Conservation (phyloP, 2,797 vertebrate genomes). For the Pseudomugil gertrudae region DNA sequence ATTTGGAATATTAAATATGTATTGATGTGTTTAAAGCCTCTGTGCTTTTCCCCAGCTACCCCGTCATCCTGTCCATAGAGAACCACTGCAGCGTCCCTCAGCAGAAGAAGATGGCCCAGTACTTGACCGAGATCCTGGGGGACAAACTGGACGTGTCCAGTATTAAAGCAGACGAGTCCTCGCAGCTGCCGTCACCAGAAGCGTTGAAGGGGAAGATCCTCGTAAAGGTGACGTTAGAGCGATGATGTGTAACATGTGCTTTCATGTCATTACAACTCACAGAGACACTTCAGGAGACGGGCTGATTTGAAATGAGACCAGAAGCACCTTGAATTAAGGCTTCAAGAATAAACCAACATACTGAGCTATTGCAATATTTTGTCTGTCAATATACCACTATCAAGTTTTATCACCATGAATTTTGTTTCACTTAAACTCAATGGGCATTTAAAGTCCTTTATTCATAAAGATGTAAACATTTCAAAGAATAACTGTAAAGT, state of each 20-base stretch:
- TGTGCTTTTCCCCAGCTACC: conserved; percentile 82
- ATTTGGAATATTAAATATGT: background rate
- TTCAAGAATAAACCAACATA: too few relatives aligned
- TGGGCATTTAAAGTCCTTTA: too few relatives aligned
- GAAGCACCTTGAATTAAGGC: too few relatives aligned
- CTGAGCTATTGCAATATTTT: too few relatives aligned
- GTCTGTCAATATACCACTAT: too few relatives aligned
- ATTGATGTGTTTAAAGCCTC: background rate
- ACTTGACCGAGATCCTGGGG: conserved; percentile 89
- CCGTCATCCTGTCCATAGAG: conserved; percentile 96
- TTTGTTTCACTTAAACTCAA: too few relatives aligned
- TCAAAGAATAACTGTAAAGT: too few relatives aligned
- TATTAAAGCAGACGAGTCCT: conserved; percentile 81
- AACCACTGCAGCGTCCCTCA: conserved; percentile 97
- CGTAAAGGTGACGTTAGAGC: conserved; percentile 87
- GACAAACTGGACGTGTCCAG: conserved; percentile 92
- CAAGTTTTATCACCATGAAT: too few relatives aligned
- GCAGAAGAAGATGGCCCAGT: conserved; percentile 99
- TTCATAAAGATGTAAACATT: too few relatives aligned
- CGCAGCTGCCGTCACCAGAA: conserved; percentile 90
- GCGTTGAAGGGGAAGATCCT: conserved; percentile 92
- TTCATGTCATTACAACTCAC: too few relatives aligned
- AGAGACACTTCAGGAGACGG: too few relatives aligned
- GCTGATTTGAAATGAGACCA: too few relatives aligned
- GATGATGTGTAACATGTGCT: conserved; percentile 1